These are phyloP conservation scores for Phenganax marumi DNA, from an alignment of 92 coral and sea anemone species.

Conservation along the genomic window DNA sequence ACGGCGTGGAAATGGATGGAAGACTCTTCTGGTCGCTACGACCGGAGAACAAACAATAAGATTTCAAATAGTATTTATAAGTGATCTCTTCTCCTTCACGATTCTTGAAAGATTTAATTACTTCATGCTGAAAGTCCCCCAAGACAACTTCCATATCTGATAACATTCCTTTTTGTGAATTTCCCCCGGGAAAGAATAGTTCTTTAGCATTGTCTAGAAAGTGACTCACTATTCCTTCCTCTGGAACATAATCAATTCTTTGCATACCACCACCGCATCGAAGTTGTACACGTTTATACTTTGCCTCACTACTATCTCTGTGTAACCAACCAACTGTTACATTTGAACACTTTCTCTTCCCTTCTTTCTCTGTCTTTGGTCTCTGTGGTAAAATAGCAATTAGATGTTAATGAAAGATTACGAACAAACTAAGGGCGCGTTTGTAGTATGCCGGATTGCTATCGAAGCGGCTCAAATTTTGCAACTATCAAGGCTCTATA, in stretches of 20 bases:
- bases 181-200: slow-evolving; percentile 34
- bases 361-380: not conserved
- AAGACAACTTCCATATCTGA: slow-evolving; percentile 17
- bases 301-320: slow-evolving; percentile 4
- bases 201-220: slow-evolving; percentile 30
- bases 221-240: slow-evolving; percentile 6
- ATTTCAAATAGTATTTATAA: not conserved
- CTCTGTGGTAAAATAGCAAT: not conserved
- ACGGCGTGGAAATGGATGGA: not conserved
- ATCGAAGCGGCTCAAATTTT: too few species aligned
- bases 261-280: slow-evolving; percentile 26
- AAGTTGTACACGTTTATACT: slow-evolving; percentile 20
- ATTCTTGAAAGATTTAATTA: slow-evolving; percentile 13
- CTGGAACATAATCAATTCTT: slow-evolving; percentile 25
- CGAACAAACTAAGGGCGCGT: too few species aligned
- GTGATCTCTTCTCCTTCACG: slow-evolving; percentile 18
- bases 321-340: slow-evolving; percentile 34
- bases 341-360: not conserved
- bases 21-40: not conserved
- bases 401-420: too few species aligned
- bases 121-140: slow-evolving; percentile 37
- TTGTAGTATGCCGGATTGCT: too few species aligned
- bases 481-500: too few species aligned
- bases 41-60: slow-evolving; percentile 12
- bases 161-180: slow-evolving; percentile 22